Percentiles rank a stretch among this genome's conserved stretches.
These are phyloP conservation scores for Drymodes brunneopygia DNA, from an alignment of 2,113 vertebrate species.

Conservation along the genomic window DNA sequence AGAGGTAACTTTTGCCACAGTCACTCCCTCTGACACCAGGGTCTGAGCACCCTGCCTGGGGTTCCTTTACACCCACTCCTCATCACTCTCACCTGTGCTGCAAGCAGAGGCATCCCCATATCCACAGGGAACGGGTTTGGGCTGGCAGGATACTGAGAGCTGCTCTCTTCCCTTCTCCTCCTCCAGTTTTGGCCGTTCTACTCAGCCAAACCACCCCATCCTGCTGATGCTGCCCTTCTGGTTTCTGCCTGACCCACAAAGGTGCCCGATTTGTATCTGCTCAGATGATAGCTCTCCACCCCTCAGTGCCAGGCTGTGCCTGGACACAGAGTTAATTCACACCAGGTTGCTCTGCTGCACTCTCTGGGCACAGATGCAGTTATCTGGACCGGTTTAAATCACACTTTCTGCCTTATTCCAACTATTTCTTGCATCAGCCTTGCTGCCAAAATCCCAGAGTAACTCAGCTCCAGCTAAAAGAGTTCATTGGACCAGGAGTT, in stretches of 20 bases:
- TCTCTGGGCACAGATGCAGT: neutral
- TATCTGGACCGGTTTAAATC: neutral
- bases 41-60: neutral
- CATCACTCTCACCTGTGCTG: neutral
- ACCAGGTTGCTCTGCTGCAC: neutral
- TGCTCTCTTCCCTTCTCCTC: neutral
- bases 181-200: neutral
- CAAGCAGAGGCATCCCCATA: neutral
- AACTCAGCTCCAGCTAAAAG: neutral
- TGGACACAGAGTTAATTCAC: neutral
- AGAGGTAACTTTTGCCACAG: neutral
- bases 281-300: neutral
- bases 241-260: neutral
- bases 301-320: neutral
- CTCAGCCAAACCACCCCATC: neutral
- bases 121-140: neutral
- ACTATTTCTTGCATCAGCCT: neutral
- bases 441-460: accelerated
- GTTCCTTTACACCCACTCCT: neutral
- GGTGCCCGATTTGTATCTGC: neutral
- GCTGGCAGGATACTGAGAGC: neutral
- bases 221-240: neutral
- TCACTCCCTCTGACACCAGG: neutral
- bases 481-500: neutral
- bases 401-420: neutral